These are phyloP conservation scores for Tanaodytes sp. DNA, from an alignment of 2,888 invertebrate species.

Conservation along the genomic window DNA sequence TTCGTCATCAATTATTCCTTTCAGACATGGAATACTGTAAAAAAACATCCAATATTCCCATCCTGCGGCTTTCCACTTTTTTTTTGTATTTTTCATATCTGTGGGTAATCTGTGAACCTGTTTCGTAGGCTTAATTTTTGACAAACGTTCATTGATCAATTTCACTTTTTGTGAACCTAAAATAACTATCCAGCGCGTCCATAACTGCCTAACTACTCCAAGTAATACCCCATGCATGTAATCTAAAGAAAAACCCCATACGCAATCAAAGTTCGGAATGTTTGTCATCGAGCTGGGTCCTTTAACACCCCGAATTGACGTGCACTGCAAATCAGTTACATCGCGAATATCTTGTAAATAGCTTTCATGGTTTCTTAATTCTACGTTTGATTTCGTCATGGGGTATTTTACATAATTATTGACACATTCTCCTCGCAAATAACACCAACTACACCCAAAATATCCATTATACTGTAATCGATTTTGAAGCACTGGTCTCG, in stretches of 20 bases:
- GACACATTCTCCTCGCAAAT: neutral
- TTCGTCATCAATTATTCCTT: neutral
- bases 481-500: neutral
- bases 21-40: conserved; percentile 3
- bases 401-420: neutral
- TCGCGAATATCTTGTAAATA: conserved; percentile 1
- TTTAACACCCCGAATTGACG: conserved; percentile 1
- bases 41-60: conserved; percentile 1
- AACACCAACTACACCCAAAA: neutral
- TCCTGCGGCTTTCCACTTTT: neutral
- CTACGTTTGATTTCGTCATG: neutral
- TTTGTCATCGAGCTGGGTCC: neutral
- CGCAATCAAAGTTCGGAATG: conserved; percentile 5
- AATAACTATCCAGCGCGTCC: neutral
- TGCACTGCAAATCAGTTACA: neutral
- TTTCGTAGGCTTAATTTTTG: neutral
- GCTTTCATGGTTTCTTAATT: neutral
- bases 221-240: neutral
- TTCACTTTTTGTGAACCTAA: conserved; percentile 5
- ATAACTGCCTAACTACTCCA: neutral
- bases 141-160: neutral
- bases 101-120: neutral
- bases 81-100: neutral
- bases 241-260: conserved; percentile 1
- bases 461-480: neutral